phyloP scores from a whole-genome alignment of 1,140 invertebrate genomes.

The Amyelois transitella region DNA sequence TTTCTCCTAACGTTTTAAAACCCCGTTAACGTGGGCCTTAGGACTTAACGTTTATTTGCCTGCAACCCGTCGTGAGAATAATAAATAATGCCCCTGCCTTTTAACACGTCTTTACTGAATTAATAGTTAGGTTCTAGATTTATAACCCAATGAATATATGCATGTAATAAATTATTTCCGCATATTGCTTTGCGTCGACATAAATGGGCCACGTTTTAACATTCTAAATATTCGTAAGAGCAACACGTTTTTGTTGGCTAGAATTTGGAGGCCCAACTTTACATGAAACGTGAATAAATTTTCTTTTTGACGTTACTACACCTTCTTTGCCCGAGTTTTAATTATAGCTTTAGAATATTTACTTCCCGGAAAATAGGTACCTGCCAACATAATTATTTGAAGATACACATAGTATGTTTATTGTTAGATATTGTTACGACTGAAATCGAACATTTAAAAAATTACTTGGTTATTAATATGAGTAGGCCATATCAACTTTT shows the following conservation, averaged over 20 bases:
- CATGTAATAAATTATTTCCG: neutral
- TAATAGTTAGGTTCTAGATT: neutral
- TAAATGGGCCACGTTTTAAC: neutral
- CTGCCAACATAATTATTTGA: too few species aligned
- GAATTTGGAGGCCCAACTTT: neutral
- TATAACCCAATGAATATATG: neutral
- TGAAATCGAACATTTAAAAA: too few species aligned
- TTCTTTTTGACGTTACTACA: neutral
- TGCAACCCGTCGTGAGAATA: neutral
- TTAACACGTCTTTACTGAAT: neutral
- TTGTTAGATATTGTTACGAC: too few species aligned
- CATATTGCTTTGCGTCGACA: neutral
- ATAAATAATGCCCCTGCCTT: neutral
- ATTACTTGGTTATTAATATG: too few species aligned
- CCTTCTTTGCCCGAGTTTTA: neutral
- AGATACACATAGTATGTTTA: too few species aligned
- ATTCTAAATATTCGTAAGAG: neutral
- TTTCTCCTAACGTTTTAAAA: neutral
- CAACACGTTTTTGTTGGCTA: neutral
- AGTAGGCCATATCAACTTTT: too few species aligned
- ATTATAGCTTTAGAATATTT: neutral
- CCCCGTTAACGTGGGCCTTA: neutral
- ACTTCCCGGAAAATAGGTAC: neutral
- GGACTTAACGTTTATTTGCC: neutral
- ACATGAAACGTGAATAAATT: neutral